Percentiles rank a stretch among this genome's conserved stretches.
Conservation (phyloP, 2,888 invertebrate species). For the Drosophila quinaria region DNA sequence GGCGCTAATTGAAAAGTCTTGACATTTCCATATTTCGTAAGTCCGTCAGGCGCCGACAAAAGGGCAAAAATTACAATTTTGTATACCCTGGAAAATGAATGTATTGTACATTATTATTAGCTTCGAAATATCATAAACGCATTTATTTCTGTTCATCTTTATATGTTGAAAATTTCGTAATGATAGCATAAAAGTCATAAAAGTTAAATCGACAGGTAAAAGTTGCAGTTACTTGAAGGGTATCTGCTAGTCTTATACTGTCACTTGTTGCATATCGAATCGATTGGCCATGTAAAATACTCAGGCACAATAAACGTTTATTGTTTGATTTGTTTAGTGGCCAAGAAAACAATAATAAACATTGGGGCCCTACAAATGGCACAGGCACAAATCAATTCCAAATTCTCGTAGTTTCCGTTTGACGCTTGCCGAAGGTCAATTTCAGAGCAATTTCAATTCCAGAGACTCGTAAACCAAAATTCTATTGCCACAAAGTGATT, state of each 20-base stretch:
- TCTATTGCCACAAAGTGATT: constrained; percentile 50
- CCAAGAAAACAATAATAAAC: constrained; percentile 65
- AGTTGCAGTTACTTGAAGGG: neutral
- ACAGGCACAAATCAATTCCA: constrained; percentile 60
- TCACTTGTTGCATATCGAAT: constrained; percentile 43
- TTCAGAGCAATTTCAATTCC: constrained; percentile 47
- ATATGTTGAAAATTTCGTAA: neutral
- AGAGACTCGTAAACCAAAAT: constrained; percentile 44
- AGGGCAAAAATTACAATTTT: neutral
- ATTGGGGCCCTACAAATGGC: constrained; percentile 70
- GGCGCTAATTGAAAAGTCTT: constrained; percentile 70
- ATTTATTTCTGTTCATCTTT: neutral
- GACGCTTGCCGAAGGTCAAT: constrained; percentile 60
- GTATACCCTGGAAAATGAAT: constrained; percentile 10
- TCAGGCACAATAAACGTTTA: constrained; percentile 73
- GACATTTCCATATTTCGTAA: constrained; percentile 44
- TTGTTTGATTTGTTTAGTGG: constrained; percentile 78
- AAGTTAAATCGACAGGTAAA: neutral
- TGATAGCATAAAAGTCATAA: neutral
- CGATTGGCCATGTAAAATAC: constrained; percentile 77
- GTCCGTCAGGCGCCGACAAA: constrained; percentile 2
- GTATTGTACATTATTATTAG: neutral
- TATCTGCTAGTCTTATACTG: constrained; percentile 11
- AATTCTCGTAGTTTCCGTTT: constrained; percentile 25
- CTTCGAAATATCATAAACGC: too few relatives aligned